These are phyloP conservation scores for Leptoteleia sp. DNA, from an alignment of 1,140 invertebrate genomes.

Conservation along the genomic window DNA sequence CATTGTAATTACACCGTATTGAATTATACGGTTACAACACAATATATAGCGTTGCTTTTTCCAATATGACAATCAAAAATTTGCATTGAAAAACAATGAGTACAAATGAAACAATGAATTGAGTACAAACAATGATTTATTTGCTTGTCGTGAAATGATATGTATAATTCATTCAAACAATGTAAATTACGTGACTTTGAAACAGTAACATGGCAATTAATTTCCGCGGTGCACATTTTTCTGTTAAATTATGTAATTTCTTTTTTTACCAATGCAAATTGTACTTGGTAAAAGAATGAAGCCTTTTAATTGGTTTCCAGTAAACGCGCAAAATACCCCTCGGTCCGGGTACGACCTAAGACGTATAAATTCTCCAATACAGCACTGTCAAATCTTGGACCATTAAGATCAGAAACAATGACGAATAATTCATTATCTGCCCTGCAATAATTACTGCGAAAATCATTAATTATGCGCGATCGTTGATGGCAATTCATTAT, in stretches of 20 bases:
- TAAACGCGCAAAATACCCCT: too few species aligned
- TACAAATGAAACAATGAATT: slow-evolving; percentile 51
- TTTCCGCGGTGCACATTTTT: not conserved
- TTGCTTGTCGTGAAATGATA: slow-evolving; percentile 24
- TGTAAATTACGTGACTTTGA: slow-evolving; percentile 35
- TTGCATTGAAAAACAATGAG: slow-evolving; percentile 43
- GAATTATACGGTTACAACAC: slow-evolving; percentile 38
- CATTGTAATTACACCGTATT: slow-evolving; percentile 53
- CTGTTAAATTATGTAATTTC: not conserved
- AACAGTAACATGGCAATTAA: slow-evolving; percentile 24
- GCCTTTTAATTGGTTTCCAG: too few species aligned
- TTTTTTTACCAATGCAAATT: too few species aligned
- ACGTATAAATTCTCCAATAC: too few species aligned
- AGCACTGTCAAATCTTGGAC: not conserved
- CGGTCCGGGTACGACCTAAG: too few species aligned
- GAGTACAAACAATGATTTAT: slow-evolving; percentile 48
- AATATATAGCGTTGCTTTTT: slow-evolving; percentile 47
- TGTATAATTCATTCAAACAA: slow-evolving; percentile 45
- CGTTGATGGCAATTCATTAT: slow-evolving; percentile 44
- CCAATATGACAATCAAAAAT: slow-evolving; percentile 54
- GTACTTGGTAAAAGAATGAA: too few species aligned
- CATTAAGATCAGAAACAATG: not conserved
- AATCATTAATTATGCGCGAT: slow-evolving; percentile 44
- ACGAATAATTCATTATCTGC: slow-evolving; percentile 9
- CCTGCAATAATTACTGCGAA: slow-evolving; percentile 23